phyloP scores from a whole-genome alignment of 2,113 vertebrate genomes.

The Chaetura pelagica region DNA sequence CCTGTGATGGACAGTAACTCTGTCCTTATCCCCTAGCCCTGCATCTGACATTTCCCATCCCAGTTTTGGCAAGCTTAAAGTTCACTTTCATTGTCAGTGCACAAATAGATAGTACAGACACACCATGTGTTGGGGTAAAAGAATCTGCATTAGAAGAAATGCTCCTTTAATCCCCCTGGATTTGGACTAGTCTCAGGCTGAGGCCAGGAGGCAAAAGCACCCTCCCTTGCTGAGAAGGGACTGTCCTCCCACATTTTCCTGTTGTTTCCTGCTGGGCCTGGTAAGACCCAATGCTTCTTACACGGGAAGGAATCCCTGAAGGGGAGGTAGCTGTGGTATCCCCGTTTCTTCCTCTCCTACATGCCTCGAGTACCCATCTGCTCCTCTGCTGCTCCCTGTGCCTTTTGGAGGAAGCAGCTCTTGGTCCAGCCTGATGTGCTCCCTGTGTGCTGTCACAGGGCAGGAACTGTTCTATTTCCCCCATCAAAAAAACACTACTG shows the following conservation, averaged over 20 bases:
- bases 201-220: neutral
- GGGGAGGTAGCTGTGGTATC: neutral
- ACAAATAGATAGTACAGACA: neutral
- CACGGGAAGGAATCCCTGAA: neutral
- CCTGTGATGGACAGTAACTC: neutral
- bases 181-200: neutral
- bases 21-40: neutral
- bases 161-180: neutral
- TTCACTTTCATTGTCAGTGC: neutral
- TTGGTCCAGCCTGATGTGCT: accelerated
- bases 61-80: neutral
- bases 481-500: neutral
- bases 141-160: neutral
- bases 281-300: neutral
- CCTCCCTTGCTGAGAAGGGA: neutral
- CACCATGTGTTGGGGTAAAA: neutral
- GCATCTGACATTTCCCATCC: neutral
- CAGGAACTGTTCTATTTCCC: neutral
- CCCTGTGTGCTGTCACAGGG: accelerated
- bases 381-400: neutral
- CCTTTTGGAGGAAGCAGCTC: neutral
- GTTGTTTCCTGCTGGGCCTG: neutral
- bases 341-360: neutral
- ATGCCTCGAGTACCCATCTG: neutral
- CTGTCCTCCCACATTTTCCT: neutral